Evolutionary conservation across 2,113 vertebrate species (phyloP), one percentile per base, ranked within the genome.

Genomic region (Mesitornis unicolor): DNA sequence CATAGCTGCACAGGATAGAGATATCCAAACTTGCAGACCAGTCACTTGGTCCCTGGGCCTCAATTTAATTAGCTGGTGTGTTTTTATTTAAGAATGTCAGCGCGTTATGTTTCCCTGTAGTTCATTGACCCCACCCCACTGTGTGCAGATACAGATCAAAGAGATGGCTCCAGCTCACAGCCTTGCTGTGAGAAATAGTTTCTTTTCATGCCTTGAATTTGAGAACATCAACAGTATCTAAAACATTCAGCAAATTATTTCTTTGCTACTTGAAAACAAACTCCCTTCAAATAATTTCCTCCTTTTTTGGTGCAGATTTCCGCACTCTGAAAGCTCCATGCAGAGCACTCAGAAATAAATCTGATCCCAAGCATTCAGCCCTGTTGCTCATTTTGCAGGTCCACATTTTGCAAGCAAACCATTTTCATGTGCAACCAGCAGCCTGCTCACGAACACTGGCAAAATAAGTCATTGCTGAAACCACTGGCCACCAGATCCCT

Each of bases 11-110:
- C n/a, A 54, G 64, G 47, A 53, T 33, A 50, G 83, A 93, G 61
- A 88, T 86, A 74, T 93, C 76, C 54, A 80, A 92, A 50, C 35
- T 26, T 85, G 29, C 71, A 93, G 51, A 65, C 16, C 24, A 28
- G 35, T 65, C 63, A 14, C 76, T 93, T 87, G 59, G 53, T 74
- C 79, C 69, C 71, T 17, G 54, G 78, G 82, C 87, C 83, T 86
- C 92, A 59, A 70, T 74, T 93, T 86, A 96, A 93, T 95, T 89
- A 93, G 38, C 33, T 51, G 8, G 59, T 65, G 51, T 95, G 95
- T 53, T 95, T 95, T 94, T 84, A 76, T 90, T 96, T 92, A 88
- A 95, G 82, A 77, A 70, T 94, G 94, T 88, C 75, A 90, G 71
- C 35, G 3, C 79, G 50, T 93, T 94, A 83, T 16, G 3, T 95